Evolutionary conservation across 1,140 invertebrate species (phyloP).

Genomic region (Drosophila grimshawi): DNA sequence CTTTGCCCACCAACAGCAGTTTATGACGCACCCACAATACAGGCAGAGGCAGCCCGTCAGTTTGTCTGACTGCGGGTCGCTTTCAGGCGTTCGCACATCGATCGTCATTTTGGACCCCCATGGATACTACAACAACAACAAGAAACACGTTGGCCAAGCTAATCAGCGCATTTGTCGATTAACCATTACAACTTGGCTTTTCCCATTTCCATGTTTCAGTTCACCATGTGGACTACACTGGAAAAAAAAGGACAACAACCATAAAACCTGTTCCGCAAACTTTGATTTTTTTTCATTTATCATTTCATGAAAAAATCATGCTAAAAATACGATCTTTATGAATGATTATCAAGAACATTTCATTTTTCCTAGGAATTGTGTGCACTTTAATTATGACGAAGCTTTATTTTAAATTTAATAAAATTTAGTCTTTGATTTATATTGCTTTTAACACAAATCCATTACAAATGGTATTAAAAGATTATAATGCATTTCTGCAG

Average conservation of each 20-base stretch:
- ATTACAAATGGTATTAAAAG: too few species aligned
- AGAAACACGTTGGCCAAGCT: conserved; percentile 16
- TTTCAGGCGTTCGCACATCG: neutral
- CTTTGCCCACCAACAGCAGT: neutral
- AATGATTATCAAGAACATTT: too few species aligned
- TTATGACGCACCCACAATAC: conserved; percentile 11
- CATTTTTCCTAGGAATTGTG: too few species aligned
- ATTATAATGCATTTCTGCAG: too few species aligned
- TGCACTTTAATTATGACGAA: too few species aligned
- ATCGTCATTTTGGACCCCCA: neutral
- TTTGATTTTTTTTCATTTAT: too few species aligned
- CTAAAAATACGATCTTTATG: too few species aligned
- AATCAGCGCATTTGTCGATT: conserved; percentile 44
- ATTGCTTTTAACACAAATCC: too few species aligned
- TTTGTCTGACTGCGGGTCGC: conserved; percentile 16
- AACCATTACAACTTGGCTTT: conserved; percentile 21
- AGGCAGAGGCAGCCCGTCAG: neutral
- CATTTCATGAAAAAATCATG: too few species aligned
- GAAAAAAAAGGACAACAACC: neutral
- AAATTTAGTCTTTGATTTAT: too few species aligned
- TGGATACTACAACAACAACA: conserved; percentile 8
- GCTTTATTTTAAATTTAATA: too few species aligned
- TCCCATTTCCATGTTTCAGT: neutral
- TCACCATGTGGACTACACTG: neutral
- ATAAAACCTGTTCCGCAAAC: too few species aligned